Evolutionary conservation across 2,888 invertebrate species (phyloP), one percentile per base, ranked within the genome.

Genomic region (Invenusta paracnida): DNA sequence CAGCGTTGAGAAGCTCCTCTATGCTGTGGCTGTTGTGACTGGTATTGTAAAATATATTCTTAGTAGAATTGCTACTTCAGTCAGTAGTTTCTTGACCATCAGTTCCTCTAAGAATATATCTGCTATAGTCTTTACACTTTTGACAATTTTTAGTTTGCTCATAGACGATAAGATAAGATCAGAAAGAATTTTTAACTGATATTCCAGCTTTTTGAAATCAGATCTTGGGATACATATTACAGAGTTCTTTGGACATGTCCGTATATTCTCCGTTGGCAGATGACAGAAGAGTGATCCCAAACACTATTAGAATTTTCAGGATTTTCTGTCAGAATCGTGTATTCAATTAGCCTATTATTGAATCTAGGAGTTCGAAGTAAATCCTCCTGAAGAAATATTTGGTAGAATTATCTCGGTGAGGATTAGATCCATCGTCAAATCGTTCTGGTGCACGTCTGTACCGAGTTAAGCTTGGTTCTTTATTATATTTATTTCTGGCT

Each of bases 361-460:
- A 48, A 48, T 48, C 17, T 48, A 48, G 48, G 48, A 48, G 48
- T 48, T 48, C 48, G 73, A 73, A 73, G 73, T 25, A 73, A 73
- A 73, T 73, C 73, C 73, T 73, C 73, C 2, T 23, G 73, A 48
- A 48, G 48, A 11, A 48, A 48, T 48, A 11, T 48, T 48, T 48
- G 48, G 5, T 11, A 48, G 48, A 48, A 48, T 48, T 48, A 48
- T 48, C 17, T n/a, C n/a, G n/a, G 48, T 48, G 48, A 48, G 48
- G 17, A 48, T 48, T 48, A 48, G 48, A 48, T 48, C 5, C 48
- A 48, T 17, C 48, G 17, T 48, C 48, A 48, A 48, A 48, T 48
- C 48, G 73, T 73, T 5, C 73, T 73, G 73, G 25, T 73, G 73
- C 73, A 73, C 73, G 25, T 73, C 73, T 73, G 73, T 73, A 73